phyloP scores from a whole-genome alignment of 2,113 vertebrate genomes.

The Rhabdomys dilectus region DNA sequence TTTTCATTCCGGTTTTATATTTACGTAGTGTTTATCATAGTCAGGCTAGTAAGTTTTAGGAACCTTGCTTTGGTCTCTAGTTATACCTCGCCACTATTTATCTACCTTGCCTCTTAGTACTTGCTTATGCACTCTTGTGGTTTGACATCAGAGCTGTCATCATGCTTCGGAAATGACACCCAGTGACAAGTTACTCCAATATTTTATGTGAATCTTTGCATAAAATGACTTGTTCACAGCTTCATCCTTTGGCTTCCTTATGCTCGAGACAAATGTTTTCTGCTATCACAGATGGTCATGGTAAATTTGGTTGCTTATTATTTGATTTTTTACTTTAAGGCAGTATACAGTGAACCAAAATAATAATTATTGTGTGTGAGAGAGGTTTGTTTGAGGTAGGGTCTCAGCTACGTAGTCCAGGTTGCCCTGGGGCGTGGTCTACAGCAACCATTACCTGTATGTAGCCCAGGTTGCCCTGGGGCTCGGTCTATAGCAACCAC shows the following conservation, averaged over 20 bases:
- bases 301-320: background rate
- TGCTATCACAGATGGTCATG: background rate
- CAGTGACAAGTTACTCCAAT: background rate
- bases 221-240: background rate
- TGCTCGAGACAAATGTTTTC: background rate
- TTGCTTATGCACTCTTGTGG: background rate
- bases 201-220: background rate
- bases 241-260: background rate
- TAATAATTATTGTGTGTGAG: background rate
- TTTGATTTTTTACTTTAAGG: constrained; percentile 48
- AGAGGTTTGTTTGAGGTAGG: background rate
- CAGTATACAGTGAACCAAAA: background rate
- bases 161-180: background rate
- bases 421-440: background rate
- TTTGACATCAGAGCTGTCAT: background rate
- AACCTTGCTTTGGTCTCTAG: background rate
- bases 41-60: background rate
- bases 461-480: background rate
- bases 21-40: background rate
- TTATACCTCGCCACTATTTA: background rate
- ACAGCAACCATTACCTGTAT: background rate
- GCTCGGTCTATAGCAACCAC: background rate
- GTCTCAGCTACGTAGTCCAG: too few species aligned
- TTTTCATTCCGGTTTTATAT: background rate
- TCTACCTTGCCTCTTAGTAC: background rate